Conservation (phyloP, 2,888 invertebrate species). For the Platynereis dumerilii region DNA sequence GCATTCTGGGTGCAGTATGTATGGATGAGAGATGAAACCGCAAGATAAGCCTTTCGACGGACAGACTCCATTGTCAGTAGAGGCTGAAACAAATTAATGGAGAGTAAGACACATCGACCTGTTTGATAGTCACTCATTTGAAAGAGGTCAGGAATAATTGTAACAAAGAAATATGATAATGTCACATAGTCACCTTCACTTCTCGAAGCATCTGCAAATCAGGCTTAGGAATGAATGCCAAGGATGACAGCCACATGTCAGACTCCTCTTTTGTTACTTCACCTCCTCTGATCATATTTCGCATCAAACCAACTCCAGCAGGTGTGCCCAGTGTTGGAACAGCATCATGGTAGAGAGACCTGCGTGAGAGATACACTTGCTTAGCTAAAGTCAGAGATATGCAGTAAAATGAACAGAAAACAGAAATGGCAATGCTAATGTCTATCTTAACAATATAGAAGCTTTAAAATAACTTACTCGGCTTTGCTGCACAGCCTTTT, state of each 20-base stretch:
- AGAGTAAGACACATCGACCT: no score
- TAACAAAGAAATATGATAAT: no score
- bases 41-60: constrained; percentile 70
- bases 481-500: constrained; percentile 28
- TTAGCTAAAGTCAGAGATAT: neutral
- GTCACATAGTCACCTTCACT: neutral
- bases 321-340: constrained; percentile 85
- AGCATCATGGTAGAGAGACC: constrained; percentile 82
- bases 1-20: constrained; percentile 71
- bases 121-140: neutral
- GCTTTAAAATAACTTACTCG: constrained; percentile 25
- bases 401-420: neutral
- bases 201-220: neutral
- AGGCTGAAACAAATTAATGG: constrained; percentile 5
- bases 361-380: constrained; percentile 45
- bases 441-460: neutral
- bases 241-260: constrained; percentile 83
- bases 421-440: neutral
- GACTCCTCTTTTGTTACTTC: constrained; percentile 72
- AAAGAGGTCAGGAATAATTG: no score
- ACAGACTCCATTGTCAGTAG: neutral
- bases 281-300: constrained; percentile 76
- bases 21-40: constrained; percentile 75
- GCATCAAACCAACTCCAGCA: constrained; percentile 83
- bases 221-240: constrained; percentile 74